phyloP scores from a whole-genome alignment of 2,113 vertebrate species.

The Muntiacus reevesi region DNA sequence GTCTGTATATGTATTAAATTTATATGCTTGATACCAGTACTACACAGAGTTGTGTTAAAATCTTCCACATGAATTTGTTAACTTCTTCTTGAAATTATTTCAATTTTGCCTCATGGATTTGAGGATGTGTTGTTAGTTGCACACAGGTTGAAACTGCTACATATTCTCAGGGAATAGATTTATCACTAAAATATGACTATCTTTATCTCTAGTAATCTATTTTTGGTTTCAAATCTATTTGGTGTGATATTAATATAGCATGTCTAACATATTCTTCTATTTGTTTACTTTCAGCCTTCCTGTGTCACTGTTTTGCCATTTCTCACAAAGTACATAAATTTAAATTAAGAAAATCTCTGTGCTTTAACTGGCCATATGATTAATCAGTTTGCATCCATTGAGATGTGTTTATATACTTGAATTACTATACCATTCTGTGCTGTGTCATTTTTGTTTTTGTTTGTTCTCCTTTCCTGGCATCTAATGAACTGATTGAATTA shows the following conservation, averaged over 20 bases:
- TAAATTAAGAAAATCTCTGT: background rate
- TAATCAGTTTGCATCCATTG: background rate
- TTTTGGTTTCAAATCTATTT: background rate
- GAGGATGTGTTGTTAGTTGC: background rate
- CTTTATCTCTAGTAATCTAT: background rate
- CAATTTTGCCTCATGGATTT: background rate
- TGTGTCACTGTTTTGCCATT: background rate
- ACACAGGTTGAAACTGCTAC: background rate
- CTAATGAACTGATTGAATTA: background rate
- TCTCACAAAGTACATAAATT: background rate
- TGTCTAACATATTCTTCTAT: background rate
- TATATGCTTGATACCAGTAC: background rate
- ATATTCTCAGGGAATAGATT: background rate
- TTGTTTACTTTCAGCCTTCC: background rate
- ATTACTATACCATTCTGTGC: background rate
- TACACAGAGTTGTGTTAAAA: background rate
- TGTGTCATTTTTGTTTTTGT: background rate
- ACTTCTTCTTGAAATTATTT: slow-evolving; percentile 12
- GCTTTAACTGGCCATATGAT: background rate
- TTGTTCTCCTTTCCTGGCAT: background rate
- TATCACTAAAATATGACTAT: background rate
- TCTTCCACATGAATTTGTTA: background rate
- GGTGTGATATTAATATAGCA: background rate
- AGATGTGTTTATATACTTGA: background rate
- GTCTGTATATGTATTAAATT: background rate